phyloP scores from a whole-genome alignment of 2,113 vertebrate genomes.

The Nettapus auritus region DNA sequence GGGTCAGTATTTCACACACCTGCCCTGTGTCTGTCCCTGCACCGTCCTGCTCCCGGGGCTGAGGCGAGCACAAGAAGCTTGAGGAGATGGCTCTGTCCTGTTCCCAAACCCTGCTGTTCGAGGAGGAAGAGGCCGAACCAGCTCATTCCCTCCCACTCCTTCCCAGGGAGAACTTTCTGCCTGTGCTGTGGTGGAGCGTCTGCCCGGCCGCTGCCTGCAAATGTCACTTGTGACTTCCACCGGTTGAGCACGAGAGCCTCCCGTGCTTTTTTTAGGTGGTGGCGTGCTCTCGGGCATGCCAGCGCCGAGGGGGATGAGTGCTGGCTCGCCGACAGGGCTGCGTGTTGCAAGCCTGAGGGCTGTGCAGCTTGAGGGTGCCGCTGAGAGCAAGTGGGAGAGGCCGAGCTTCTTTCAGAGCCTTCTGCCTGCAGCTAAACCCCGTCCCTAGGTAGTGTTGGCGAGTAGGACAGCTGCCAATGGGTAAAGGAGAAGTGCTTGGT shows the following conservation, averaged over 20 bases:
- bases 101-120: neutral
- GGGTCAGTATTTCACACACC: fast-evolving
- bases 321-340: neutral
- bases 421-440: fast-evolving
- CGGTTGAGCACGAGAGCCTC: neutral
- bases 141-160: constrained; percentile 21
- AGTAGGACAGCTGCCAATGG: neutral
- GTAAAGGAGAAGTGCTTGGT: neutral
- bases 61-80: neutral
- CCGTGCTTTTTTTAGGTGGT: fast-evolving
- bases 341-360: neutral
- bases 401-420: neutral
- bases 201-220: neutral
- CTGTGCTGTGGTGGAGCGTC: neutral
- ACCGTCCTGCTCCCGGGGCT: neutral
- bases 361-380: fast-evolving
- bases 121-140: neutral
- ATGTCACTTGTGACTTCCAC: neutral
- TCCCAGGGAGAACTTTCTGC: neutral
- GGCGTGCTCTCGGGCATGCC: fast-evolving
- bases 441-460: neutral
- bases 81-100: neutral
- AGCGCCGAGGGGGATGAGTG: neutral
- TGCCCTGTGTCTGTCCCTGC: neutral
- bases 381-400: neutral